phyloP scores from a whole-genome alignment of 2,888 invertebrate genomes.

The Chymomyza procnemis region DNA sequence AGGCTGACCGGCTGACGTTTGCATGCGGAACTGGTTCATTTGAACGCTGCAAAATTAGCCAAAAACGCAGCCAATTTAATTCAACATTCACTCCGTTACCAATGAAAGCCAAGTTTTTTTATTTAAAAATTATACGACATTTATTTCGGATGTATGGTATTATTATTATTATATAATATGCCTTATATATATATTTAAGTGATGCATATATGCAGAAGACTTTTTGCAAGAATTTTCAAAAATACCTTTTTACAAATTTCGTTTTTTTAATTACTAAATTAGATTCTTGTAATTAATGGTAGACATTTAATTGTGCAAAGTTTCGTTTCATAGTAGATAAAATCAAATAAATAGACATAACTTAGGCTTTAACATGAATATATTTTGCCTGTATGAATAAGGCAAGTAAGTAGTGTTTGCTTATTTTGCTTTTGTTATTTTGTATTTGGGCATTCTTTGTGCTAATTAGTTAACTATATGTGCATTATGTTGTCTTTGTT shows the following conservation, averaged over 20 bases:
- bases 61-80: not conserved
- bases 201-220: conserved; percentile 47
- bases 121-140: conserved; percentile 47
- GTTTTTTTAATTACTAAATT: conserved; percentile 16
- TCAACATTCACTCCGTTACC: too few species aligned
- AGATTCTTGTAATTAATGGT: not conserved
- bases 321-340: not conserved
- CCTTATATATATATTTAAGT: conserved; percentile 25
- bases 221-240: conserved; percentile 36
- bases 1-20: not conserved
- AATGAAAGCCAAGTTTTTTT: too few species aligned
- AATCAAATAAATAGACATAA: not conserved
- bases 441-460: not conserved
- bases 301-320: not conserved
- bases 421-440: not conserved
- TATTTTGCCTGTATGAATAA: not conserved
- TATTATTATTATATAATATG: conserved; percentile 29
- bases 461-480: not conserved
- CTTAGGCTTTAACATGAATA: not conserved
- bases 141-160: conserved; percentile 33
- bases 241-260: conserved; percentile 22
- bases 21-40: not conserved
- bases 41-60: not conserved
- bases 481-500: not conserved
- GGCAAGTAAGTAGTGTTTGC: not conserved